Percentiles rank a stretch among this genome's conserved stretches.
Evolutionary conservation across 2,113 vertebrate species (phyloP).

Genomic region (Coturnix japonica): DNA sequence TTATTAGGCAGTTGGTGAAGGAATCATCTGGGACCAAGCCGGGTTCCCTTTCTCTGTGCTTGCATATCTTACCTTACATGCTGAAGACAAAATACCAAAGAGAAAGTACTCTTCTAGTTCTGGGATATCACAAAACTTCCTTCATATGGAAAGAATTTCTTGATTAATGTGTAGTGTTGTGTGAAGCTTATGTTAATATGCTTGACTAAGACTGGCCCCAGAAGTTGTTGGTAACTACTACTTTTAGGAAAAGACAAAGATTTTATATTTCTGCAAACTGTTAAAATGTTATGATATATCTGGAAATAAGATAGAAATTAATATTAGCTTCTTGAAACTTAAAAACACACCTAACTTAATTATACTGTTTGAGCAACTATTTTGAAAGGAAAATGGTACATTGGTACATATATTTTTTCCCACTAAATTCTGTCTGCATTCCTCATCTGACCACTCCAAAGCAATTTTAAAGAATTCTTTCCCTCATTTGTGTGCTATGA

Average conservation of each 20-base stretch:
- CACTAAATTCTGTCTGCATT: not conserved
- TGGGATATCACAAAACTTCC: not conserved
- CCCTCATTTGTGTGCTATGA: not conserved
- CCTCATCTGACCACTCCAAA: not conserved
- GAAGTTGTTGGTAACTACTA: not conserved
- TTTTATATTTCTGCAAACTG: not conserved
- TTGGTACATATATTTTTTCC: not conserved
- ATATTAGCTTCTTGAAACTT: not conserved
- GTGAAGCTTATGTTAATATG: not conserved
- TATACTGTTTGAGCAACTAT: not conserved
- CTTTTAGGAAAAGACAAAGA: not conserved
- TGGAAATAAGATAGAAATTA: not conserved
- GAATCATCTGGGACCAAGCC: not conserved
- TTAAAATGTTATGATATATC: not conserved
- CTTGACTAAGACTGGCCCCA: not conserved
- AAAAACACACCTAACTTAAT: accelerated
- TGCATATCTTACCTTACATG: not conserved
- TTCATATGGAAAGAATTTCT: not conserved
- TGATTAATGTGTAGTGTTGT: not conserved
- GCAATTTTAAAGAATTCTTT: not conserved
- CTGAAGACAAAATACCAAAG: not conserved
- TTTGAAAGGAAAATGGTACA: not conserved
- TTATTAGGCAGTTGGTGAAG: not conserved
- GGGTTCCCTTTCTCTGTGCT: not conserved
- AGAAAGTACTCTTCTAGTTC: not conserved